Evolutionary conservation across 30 jellyfish, hydroid and myxozoan genomes (phyloP).

Genomic region (Hydra vulgaris): DNA sequence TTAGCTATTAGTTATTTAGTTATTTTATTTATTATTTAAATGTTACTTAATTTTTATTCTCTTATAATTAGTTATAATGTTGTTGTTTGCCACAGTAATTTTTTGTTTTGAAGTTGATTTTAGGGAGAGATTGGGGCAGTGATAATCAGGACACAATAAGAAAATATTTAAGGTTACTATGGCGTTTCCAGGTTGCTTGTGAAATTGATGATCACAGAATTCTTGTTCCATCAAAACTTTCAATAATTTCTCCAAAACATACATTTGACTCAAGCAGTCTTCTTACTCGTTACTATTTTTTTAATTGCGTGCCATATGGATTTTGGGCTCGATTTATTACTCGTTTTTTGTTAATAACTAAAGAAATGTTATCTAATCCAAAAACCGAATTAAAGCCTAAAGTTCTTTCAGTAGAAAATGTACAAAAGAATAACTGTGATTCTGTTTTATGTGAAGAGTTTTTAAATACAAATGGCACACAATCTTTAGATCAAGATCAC

Average conservation of each 20-base stretch:
- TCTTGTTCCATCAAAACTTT: constrained; percentile 73
- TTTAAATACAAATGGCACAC: background rate
- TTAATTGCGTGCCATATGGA: constrained; percentile 85
- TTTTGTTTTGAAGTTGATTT: background rate
- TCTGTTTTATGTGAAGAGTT: background rate
- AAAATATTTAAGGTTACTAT: constrained; percentile 62
- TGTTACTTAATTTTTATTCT: no score
- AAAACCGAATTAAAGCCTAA: background rate
- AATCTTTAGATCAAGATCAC: background rate
- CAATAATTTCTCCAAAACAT: background rate
- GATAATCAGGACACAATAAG: background rate
- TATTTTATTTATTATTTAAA: no score
- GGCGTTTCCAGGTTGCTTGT: constrained; percentile 90
- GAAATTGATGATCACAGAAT: constrained; percentile 66
- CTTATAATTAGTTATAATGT: no score
- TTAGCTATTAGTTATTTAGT: no score
- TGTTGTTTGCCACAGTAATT: no score
- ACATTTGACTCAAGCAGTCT: background rate
- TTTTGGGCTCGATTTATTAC: constrained; percentile 88
- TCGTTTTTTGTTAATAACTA: constrained; percentile 52
- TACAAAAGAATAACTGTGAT: background rate
- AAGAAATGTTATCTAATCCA: constrained; percentile 43
- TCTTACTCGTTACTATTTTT: constrained; percentile 46
- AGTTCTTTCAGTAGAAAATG: background rate
- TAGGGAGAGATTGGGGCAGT: background rate